Base-by-base conservation (phyloP, 2,113 vertebrate genomes). In the Oxygymnocypris stewartii region DNA sequence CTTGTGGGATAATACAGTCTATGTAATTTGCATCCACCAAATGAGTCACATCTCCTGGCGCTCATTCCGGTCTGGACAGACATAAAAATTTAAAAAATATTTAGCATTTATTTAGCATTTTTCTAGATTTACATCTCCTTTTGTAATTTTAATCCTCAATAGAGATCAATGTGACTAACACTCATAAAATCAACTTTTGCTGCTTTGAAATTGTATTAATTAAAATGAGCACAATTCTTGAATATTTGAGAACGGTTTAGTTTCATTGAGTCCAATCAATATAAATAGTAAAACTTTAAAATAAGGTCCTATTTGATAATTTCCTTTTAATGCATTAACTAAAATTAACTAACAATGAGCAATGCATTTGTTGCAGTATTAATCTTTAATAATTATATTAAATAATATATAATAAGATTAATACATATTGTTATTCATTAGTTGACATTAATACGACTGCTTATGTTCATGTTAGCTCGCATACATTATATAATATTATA, bases 1-100 rank as follows among this genome's bases (percentile, higher is more conserved):
- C 61, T 47, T 67, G 37, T 82, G 79, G n/a, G 79, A 82, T 82
- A 40, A 82, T 47, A n/a, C 59, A 63, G 79, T n/a, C n/a, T n/a
- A n/a, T n/a, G n/a, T 44, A 47, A 81, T 81, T 81, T 65, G 79
- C 40, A 42, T 65, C 40, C 40, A 59, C 31, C 18, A 37, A 79
- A 61, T 79, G 78, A 79, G 35, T 79, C 35, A n/a, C 18, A 65
- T 81, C 79, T 81, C 59, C 79, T 47, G 59, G 18, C 13, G 51
- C 51, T 59, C 31, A 13, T 23, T 20, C 40, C 2, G 5, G 59
- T 82, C 59, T 82, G 40, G 37, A 67, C 79, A 25, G n/a, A 28
- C n/a, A 31, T 42, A 47, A 82, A 82, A 42, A 81, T 13, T 79
- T 4, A 1, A 47, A 42, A 44, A 42, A 47, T 47, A 37, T 23